These are phyloP conservation scores for Hypanus sabinus DNA, from an alignment of 2,113 vertebrate genomes.

Conservation along the genomic window DNA sequence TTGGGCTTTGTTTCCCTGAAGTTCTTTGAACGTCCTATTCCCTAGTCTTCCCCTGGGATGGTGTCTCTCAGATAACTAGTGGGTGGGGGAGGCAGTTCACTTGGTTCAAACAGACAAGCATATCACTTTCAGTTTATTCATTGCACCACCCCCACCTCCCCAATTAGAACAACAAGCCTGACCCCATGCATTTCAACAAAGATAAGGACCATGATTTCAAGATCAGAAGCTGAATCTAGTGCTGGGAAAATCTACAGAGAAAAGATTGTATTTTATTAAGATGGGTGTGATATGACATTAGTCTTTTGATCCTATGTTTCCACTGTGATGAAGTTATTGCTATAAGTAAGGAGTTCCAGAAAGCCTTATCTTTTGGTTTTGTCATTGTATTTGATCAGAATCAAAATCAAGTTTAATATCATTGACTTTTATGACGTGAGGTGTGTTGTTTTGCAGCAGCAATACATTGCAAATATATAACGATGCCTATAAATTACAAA, in stretches of 20 bases:
- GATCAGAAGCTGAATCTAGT: background rate
- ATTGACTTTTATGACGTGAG: too few relatives aligned
- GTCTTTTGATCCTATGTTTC: background rate
- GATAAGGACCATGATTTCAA: conserved; percentile 25
- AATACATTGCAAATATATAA: too few relatives aligned
- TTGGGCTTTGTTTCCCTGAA: conserved; percentile 68
- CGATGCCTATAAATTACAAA: too few relatives aligned
- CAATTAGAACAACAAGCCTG: conserved; percentile 50
- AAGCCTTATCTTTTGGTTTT: background rate
- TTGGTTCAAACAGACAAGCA: conserved; percentile 68
- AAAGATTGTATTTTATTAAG: background rate
- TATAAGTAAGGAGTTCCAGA: background rate
- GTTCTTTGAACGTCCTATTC: conserved; percentile 59
- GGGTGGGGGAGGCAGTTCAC: conserved; percentile 70
- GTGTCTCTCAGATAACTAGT: conserved; percentile 64
- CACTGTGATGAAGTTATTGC: background rate
- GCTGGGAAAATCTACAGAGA: background rate
- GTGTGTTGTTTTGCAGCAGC: too few relatives aligned
- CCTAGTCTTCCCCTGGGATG: conserved; percentile 67
- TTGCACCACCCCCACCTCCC: conserved; percentile 42
- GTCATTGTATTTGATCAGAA: background rate
- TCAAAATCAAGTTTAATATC: too few relatives aligned
- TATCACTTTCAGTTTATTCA: conserved; percentile 57
- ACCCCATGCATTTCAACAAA: conserved; percentile 48
- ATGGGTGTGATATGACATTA: background rate